phyloP scores from a whole-genome alignment of 2,797 vertebrate species.

The Pantherophis vulpinus region DNA sequence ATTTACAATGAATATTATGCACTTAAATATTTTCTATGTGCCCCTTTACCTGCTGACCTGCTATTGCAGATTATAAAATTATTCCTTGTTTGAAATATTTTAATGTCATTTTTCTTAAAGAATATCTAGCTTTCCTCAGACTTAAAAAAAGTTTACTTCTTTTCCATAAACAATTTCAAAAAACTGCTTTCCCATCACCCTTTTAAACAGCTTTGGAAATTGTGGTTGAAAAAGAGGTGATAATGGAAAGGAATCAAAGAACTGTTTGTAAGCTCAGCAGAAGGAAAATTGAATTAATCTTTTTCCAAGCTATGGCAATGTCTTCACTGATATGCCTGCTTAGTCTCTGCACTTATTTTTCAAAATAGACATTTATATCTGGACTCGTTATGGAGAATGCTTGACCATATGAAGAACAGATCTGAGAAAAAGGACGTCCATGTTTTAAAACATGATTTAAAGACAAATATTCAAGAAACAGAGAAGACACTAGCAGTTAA shows the following conservation, averaged over 20 bases:
- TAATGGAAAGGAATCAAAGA: neutral
- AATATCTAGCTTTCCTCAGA: neutral
- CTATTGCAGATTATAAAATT: neutral
- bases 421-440: too few relatives aligned
- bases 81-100: neutral
- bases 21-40: neutral
- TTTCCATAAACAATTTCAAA: neutral
- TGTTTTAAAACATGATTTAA: too few relatives aligned
- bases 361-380: too few relatives aligned
- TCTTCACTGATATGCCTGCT: too few relatives aligned
- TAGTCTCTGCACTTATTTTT: too few relatives aligned
- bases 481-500: too few relatives aligned
- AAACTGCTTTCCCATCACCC: neutral
- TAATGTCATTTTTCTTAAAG: neutral
- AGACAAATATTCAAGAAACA: too few relatives aligned
- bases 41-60: neutral
- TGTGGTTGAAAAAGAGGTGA: neutral
- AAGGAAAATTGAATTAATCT: too few relatives aligned
- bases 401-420: too few relatives aligned
- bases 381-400: too few relatives aligned
- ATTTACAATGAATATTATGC: neutral
- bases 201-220: neutral
- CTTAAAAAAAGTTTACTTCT: neutral
- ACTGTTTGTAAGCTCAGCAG: too few relatives aligned
- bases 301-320: too few relatives aligned